phyloP scores from a whole-genome alignment of 1,140 invertebrate species.

The Atta colombica region DNA sequence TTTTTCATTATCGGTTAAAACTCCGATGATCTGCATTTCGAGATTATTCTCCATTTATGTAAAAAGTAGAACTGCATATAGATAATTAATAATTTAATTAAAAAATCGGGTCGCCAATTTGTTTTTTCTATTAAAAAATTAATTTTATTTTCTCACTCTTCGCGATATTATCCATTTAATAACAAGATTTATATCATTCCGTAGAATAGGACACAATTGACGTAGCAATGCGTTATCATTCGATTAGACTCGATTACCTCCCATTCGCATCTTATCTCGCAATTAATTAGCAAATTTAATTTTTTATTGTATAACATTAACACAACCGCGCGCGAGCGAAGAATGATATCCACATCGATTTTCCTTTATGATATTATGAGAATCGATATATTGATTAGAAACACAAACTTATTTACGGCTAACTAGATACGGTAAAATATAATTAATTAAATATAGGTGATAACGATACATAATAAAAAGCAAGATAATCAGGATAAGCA shows the following conservation, averaged over 20 bases:
- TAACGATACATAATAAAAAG: conserved; percentile 7
- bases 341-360: not conserved
- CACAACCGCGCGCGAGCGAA: not conserved
- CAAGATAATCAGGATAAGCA: conserved; percentile 35
- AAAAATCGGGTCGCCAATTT: not conserved
- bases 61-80: conserved; percentile 1
- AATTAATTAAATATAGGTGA: conserved; percentile 18
- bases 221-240: conserved; percentile 15
- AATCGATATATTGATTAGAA: not conserved
- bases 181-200: not conserved
- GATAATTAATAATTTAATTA: conserved; percentile 22
- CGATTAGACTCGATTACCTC: conserved; percentile 38
- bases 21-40: not conserved
- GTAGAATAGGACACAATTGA: not conserved
- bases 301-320: not conserved
- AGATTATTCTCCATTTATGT: conserved; percentile 13
- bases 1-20: conserved; percentile 24
- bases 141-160: not conserved
- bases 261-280: conserved; percentile 23
- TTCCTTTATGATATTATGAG: not conserved
- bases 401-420: not conserved
- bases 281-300: conserved; percentile 5
- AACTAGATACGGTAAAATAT: not conserved
- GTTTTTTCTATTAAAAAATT: not conserved
- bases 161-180: not conserved